These are phyloP conservation scores for Carassius carassius DNA, from an alignment of 2,113 vertebrate genomes.

Conservation along the genomic window DNA sequence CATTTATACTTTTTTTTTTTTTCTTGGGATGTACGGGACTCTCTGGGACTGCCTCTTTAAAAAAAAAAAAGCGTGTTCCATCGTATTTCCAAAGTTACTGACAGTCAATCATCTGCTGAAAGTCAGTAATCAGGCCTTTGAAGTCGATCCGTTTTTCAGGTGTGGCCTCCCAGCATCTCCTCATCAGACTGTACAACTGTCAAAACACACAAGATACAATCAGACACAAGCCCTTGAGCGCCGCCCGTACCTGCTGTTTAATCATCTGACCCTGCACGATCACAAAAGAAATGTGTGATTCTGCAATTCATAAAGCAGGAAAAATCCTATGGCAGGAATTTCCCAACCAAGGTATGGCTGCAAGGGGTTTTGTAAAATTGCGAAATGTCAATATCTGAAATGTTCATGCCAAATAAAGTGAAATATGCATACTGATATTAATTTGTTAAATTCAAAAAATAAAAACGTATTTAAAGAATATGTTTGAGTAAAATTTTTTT, in stretches of 20 bases:
- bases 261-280: neutral
- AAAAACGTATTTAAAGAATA: neutral
- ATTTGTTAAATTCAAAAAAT: neutral
- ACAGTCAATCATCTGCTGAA: conserved; percentile 81
- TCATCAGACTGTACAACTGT: conserved; percentile 92
- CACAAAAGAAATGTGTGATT: neutral
- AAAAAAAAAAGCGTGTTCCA: conserved; percentile 26
- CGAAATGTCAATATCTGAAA: neutral
- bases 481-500: neutral
- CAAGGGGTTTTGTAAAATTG: neutral
- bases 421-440: too few relatives aligned
- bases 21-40: too few relatives aligned
- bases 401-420: too few relatives aligned
- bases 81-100: conserved; percentile 42
- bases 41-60: conserved; percentile 21
- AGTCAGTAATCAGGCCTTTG: conserved; percentile 84
- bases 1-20: neutral
- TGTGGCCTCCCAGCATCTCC: conserved; percentile 86
- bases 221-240: neutral
- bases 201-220: conserved; percentile 22
- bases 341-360: neutral
- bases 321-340: neutral
- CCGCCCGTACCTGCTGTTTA: neutral
- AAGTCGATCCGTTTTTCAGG: conserved; percentile 85
- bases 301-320: neutral